Evolutionary conservation across 2,797 vertebrate genomes (phyloP).

Genomic region (Pelodytes ibericus): DNA sequence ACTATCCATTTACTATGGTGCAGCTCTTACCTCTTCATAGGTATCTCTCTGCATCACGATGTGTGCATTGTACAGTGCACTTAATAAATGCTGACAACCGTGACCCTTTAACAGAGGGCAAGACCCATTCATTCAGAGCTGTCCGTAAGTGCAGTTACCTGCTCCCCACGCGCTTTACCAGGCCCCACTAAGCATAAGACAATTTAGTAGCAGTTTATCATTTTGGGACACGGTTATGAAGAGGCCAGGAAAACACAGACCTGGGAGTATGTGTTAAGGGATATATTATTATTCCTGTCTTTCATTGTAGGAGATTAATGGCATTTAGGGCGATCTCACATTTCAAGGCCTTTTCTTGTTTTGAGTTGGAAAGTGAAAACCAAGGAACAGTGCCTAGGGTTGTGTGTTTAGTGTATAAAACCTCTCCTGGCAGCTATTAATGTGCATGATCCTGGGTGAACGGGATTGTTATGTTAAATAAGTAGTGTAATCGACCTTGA

Average conservation of each 20-base stretch:
- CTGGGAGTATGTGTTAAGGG: constrained; percentile 23
- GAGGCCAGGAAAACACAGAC: constrained; percentile 29
- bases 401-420: constrained; percentile 25
- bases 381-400: constrained; percentile 14
- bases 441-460: not conserved
- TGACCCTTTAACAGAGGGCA: too few species aligned
- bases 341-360: constrained; percentile 40
- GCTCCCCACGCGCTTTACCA: too few species aligned
- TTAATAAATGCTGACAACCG: too few species aligned
- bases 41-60: too few species aligned
- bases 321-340: constrained; percentile 1
- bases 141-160: too few species aligned
- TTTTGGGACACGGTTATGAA: constrained; percentile 13
- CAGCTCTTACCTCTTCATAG: too few species aligned
- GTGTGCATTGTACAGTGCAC: too few species aligned
- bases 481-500: constrained; percentile 8
- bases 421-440: constrained; percentile 25
- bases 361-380: constrained; percentile 31
- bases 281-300: constrained; percentile 31
- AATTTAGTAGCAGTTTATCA: constrained; percentile 22
- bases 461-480: constrained; percentile 6
- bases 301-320: constrained; percentile 41
- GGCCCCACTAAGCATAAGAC: not conserved
- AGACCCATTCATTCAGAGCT: too few species aligned
- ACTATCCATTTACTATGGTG: too few species aligned